Evolutionary conservation across 2,888 invertebrate species (phyloP).

Genomic region (Acrobasis repandana): DNA sequence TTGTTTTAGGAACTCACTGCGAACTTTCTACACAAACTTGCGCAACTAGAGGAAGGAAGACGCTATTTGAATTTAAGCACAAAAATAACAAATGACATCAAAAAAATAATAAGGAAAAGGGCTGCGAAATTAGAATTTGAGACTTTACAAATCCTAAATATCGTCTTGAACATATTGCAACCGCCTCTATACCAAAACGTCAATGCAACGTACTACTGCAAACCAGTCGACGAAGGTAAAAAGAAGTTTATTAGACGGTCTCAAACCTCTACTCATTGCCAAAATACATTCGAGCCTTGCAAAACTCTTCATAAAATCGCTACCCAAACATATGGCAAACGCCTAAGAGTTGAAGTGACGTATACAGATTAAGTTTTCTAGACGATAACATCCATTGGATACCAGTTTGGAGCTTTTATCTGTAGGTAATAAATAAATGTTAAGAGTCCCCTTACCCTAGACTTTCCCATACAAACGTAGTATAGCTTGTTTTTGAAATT

Average conservation of each 20-base stretch:
- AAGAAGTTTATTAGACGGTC: slow-evolving; percentile 40
- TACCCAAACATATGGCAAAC: slow-evolving; percentile 27
- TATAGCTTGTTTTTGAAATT: no score
- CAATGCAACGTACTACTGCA: slow-evolving; percentile 52
- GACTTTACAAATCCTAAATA: slow-evolving; percentile 51
- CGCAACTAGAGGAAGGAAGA: slow-evolving; percentile 65
- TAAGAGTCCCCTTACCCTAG: no score
- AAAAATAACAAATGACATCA: slow-evolving; percentile 65
- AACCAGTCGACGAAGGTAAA: slow-evolving; percentile 58
- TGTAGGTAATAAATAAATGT: slow-evolving; percentile 24
- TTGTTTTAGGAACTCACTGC: slow-evolving; percentile 54
- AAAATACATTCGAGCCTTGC: slow-evolving; percentile 29
- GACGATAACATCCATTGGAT: neutral
- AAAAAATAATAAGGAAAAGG: slow-evolving; percentile 57
- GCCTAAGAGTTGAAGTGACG: slow-evolving; percentile 7
- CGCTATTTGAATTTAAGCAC: slow-evolving; percentile 67
- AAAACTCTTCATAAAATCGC: slow-evolving; percentile 33
- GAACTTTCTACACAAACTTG: slow-evolving; percentile 54
- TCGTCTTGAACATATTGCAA: slow-evolving; percentile 51
- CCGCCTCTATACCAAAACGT: slow-evolving; percentile 47
- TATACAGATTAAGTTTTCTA: slow-evolving; percentile 14
- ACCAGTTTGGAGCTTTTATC: slow-evolving; percentile 20
- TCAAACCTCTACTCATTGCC: slow-evolving; percentile 31
- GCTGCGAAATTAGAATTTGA: slow-evolving; percentile 46
- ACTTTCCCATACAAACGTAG: no score